Conservation (phyloP, 1,140 invertebrate species). For the Adelges cooleyi region DNA sequence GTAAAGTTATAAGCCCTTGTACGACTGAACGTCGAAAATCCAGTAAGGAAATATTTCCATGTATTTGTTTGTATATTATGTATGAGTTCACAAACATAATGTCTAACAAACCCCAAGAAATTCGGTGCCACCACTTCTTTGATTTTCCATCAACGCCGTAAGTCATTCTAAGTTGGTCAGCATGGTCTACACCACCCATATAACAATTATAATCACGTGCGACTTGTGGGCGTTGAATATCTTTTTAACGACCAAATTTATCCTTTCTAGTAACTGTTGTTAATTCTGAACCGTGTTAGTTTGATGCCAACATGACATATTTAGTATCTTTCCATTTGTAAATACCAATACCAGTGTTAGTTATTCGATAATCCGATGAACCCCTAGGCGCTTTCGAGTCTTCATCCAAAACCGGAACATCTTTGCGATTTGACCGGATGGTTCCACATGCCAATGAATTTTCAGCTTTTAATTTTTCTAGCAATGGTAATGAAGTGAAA, state of each 20-base stretch:
- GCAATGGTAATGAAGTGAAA: neutral
- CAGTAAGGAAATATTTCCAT: too few relatives aligned
- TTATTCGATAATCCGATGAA: neutral
- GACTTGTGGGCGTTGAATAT: neutral
- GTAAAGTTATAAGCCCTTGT: too few relatives aligned
- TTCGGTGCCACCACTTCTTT: too few relatives aligned
- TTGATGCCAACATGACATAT: conserved; percentile 14
- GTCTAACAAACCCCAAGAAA: too few relatives aligned
- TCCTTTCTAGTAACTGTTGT: too few relatives aligned
- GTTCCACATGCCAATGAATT: neutral
- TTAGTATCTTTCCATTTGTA: conserved; percentile 5
- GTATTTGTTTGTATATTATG: too few relatives aligned
- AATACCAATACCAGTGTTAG: neutral
- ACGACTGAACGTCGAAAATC: too few relatives aligned
- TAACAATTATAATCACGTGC: too few relatives aligned
- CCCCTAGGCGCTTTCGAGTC: neutral
- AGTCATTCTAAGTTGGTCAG: too few relatives aligned
- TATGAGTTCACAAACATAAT: too few relatives aligned
- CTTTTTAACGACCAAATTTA: neutral
- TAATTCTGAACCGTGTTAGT: conserved; percentile 29
- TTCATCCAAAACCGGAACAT: neutral
- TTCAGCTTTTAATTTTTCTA: conserved; percentile 5
- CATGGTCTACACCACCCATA: too few relatives aligned
- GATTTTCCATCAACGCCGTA: too few relatives aligned
- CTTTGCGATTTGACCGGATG: neutral